These are phyloP conservation scores for Sebastes diploproa DNA, from an alignment of 2,797 vertebrate species.

Conservation along the genomic window DNA sequence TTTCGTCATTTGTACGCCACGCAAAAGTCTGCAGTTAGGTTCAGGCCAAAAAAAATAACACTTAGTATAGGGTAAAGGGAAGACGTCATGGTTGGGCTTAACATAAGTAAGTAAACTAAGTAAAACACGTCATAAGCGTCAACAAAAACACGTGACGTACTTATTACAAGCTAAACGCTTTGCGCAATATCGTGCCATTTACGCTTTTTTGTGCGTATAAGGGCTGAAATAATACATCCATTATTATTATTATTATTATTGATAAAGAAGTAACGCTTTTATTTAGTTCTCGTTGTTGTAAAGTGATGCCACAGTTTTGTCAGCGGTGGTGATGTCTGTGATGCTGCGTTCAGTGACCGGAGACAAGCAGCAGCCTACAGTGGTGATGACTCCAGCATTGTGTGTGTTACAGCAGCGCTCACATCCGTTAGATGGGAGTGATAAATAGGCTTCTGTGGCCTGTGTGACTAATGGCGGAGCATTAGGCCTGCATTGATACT, in stretches of 20 bases:
- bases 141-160: too few relatives aligned
- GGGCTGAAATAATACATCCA: too few relatives aligned
- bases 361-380: slow-evolving; percentile 1
- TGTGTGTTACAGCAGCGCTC: slow-evolving; percentile 18
- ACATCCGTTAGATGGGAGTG: slow-evolving; percentile 50
- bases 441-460: slow-evolving; percentile 45
- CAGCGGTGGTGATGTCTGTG: neutral
- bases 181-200: too few relatives aligned
- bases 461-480: slow-evolving; percentile 38
- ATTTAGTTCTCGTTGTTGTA: neutral
- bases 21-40: too few relatives aligned
- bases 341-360: neutral
- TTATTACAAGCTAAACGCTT: too few relatives aligned
- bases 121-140: too few relatives aligned
- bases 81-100: too few relatives aligned
- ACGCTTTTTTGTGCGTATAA: too few relatives aligned
- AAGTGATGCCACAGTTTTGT: neutral
- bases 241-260: neutral
- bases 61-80: too few relatives aligned
- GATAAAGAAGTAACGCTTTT: neutral
- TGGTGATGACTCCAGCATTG: slow-evolving; percentile 7
- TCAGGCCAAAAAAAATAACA: too few relatives aligned
- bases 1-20: too few relatives aligned
- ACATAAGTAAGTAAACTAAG: too few relatives aligned
- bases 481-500: slow-evolving; percentile 50